Evolutionary conservation across 2,888 invertebrate species (phyloP), one percentile per base, ranked within the genome.

Genomic region (Metalampra italica): DNA sequence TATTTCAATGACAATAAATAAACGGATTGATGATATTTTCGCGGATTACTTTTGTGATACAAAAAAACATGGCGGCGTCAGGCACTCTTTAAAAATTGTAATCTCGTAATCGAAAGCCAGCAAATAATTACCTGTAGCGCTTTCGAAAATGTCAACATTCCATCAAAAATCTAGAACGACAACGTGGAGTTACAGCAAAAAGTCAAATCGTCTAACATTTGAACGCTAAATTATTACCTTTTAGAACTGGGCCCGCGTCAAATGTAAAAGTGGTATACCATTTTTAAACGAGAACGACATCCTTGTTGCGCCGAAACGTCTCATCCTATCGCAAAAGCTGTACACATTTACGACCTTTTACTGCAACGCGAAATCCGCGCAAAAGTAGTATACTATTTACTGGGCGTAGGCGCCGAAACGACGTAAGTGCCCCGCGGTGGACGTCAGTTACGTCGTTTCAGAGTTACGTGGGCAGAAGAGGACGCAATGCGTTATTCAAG

Each of bases 341-440:
- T 52, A 51, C 44, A 9, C 3, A 66, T 66, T 43, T 82, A 75
- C 9, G 61, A 14, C 72, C 8, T 77, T 80, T 69, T 56, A 30
- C 13, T 38, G 8, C 48, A 51, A 32, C 45, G 11, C 8, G 1
- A 42, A 46, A 53, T 56, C 45, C 55, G 43, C 49, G 63, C 68
- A 78, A 79, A 82, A 81, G 81, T 82, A 68, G 82, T 82, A 81
- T 81, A 82, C 82, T 61, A 82, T 82, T 77, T 81, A 59, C 50
- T 52, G 34, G 4, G 22, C 4, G 11, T 11, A 51, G 59, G 34
- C 32, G 43, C 29, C 22, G 52, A 69, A 82, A 78, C 0, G 73
- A 14, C 62, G 49, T 72, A 78, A 50, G 68, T 71, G 11, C 15
- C 7, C 0, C 22, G 9, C 14, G 51, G 50, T 45, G 9, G n/a